Evolutionary conservation across 2,113 vertebrate genomes (phyloP).

Genomic region (Falcunculus frontatus): DNA sequence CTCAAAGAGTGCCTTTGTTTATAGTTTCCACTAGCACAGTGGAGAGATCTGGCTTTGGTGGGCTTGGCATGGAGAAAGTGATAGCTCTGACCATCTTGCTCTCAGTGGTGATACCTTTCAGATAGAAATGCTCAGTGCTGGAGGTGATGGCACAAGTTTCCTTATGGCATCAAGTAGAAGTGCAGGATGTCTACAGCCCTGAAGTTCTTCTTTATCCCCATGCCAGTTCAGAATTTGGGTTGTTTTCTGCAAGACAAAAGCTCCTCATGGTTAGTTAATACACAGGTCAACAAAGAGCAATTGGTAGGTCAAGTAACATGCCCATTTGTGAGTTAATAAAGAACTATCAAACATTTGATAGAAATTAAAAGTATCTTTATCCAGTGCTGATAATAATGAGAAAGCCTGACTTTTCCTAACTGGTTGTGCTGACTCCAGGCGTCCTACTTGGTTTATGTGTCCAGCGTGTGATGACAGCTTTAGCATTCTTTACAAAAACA

Average conservation of each 20-base stretch:
- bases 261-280: not conserved
- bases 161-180: not conserved
- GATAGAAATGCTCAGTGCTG: not conserved
- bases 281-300: not conserved
- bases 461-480: not conserved
- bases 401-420: not conserved
- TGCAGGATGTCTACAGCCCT: not conserved
- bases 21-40: not conserved
- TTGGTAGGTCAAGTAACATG: not conserved
- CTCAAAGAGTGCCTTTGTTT: conserved; percentile 38
- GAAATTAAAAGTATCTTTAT: not conserved
- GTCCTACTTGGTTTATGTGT: not conserved
- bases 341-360: not conserved
- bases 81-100: not conserved
- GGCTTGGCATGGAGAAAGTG: not conserved
- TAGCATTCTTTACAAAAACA: not conserved
- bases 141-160: not conserved
- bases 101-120: not conserved
- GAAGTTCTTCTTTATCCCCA: not conserved
- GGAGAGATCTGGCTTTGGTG: not conserved
- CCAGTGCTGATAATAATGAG: not conserved
- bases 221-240: not conserved
- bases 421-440: not conserved
- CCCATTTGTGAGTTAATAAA: not conserved
- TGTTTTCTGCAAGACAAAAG: not conserved